Evolutionary conservation across 2,888 invertebrate genomes (phyloP).

Genomic region (Octodonta nipae): DNA sequence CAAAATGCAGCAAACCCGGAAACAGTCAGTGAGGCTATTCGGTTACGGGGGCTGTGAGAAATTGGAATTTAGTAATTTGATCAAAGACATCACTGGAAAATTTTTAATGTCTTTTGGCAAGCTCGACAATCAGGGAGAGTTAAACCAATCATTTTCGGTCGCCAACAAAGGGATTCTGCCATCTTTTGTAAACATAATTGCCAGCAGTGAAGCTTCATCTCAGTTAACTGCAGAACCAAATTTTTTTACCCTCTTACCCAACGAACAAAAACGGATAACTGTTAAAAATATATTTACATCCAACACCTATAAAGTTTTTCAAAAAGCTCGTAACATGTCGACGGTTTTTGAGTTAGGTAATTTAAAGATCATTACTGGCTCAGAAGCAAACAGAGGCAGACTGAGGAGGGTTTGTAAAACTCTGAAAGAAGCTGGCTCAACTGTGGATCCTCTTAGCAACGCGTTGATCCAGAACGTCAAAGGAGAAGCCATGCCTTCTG

Average conservation of each 20-base stretch:
- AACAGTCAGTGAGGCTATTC: conserved; percentile 37
- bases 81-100: conserved; percentile 43
- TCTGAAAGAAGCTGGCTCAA: conserved; percentile 17
- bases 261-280: conserved; percentile 22
- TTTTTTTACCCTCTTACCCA: conserved; percentile 25
- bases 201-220: conserved; percentile 22
- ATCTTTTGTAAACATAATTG: conserved; percentile 36
- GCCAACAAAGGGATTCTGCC: conserved; percentile 44
- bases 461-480: conserved; percentile 22
- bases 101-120: conserved; percentile 46
- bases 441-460: conserved; percentile 19
- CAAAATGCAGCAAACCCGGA: conserved; percentile 21
- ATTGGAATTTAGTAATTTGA: conserved; percentile 32
- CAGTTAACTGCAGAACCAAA: conserved; percentile 22
- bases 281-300: conserved; percentile 26
- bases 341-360: conserved; percentile 28
- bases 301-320: conserved; percentile 25
- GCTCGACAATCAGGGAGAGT: conserved; percentile 34
- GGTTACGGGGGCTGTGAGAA: conserved; percentile 47
- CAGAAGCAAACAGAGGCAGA: conserved; percentile 29
- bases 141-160: conserved; percentile 38
- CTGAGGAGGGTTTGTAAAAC: conserved; percentile 25
- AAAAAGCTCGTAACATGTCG: conserved; percentile 14
- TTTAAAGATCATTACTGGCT: conserved; percentile 27
- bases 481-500: conserved; percentile 26